These are phyloP conservation scores for Metacarcinus magister DNA, from an alignment of 2,888 invertebrate genomes.

Conservation along the genomic window DNA sequence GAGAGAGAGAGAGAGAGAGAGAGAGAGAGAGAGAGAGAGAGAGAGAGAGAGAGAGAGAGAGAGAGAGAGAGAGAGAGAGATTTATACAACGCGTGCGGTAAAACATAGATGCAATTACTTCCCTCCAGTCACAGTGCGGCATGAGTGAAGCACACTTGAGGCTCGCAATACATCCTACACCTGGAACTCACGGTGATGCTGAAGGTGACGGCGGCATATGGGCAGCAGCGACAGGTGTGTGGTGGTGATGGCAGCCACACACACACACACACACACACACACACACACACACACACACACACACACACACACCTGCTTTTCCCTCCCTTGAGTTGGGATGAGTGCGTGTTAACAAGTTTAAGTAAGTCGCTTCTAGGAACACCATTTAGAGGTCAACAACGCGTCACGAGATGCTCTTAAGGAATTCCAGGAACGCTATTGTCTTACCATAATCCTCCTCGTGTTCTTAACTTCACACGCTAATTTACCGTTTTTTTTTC, in stretches of 20 bases:
- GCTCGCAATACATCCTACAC: not conserved
- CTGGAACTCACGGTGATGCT: not conserved
- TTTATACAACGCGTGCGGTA: too few species aligned
- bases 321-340: not conserved
- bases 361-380: not conserved
- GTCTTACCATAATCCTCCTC: not conserved
- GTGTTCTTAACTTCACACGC: not conserved
- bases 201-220: not conserved
- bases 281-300: too few species aligned
- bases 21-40: slow-evolving; percentile 40
- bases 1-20: slow-evolving; percentile 48
- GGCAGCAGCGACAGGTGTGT: not conserved
- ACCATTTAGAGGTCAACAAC: not conserved
- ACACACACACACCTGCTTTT: not conserved
- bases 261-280: too few species aligned
- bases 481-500: not conserved
- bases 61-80: slow-evolving; percentile 26
- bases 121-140: not conserved
- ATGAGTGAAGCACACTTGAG: not conserved
- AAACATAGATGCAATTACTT: not conserved
- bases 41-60: slow-evolving; percentile 26
- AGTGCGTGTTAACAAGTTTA: not conserved
- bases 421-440: not conserved
- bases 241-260: not conserved
- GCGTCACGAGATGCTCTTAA: not conserved